Evolutionary conservation across 2,113 vertebrate species (phyloP).

Genomic region (Excalfactoria chinensis): DNA sequence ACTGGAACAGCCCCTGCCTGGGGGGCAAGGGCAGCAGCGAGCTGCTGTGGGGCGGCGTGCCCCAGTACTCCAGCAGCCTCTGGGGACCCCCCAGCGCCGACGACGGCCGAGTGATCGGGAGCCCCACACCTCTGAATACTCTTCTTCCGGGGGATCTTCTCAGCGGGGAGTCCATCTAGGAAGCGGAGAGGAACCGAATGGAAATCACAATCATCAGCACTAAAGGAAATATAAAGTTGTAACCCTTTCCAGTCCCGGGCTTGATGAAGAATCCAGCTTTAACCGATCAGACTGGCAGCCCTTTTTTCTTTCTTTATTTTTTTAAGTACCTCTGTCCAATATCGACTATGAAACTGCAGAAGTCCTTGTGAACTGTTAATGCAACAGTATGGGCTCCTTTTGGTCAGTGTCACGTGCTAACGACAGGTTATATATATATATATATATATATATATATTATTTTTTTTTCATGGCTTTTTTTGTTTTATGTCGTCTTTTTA

Average conservation of each 20-base stretch:
- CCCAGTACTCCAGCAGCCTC: constrained; percentile 95
- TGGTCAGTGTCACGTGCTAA: constrained; percentile 80
- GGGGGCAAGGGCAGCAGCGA: constrained; percentile 87
- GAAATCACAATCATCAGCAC: constrained; percentile 78
- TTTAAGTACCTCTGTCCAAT: constrained; percentile 80
- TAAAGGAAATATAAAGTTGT: constrained; percentile 72
- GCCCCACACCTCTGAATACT: constrained; percentile 93
- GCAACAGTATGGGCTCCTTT: constrained; percentile 79
- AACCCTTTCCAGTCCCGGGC: constrained; percentile 78
- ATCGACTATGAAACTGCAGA: constrained; percentile 71
- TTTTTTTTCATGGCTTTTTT: constrained; percentile 71
- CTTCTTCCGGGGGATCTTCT: constrained; percentile 96
- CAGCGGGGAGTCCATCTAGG: constrained; percentile 96
- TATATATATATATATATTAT: too few relatives aligned
- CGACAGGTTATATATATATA: constrained; percentile 68
- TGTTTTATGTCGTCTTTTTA: constrained; percentile 77
- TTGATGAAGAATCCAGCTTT: constrained; percentile 70
- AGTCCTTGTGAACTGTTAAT: constrained; percentile 83
- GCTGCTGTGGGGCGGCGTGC: constrained; percentile 93
- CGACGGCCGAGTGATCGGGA: constrained; percentile 90
- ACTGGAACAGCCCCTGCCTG: constrained; percentile 89
- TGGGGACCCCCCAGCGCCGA: constrained; percentile 94
- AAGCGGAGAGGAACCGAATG: constrained; percentile 12
- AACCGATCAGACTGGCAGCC: constrained; percentile 75
- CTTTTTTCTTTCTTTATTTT: constrained; percentile 14